These are phyloP conservation scores for Microcebus griseorufus DNA, from an alignment of 2,113 vertebrate genomes.

Conservation along the genomic window DNA sequence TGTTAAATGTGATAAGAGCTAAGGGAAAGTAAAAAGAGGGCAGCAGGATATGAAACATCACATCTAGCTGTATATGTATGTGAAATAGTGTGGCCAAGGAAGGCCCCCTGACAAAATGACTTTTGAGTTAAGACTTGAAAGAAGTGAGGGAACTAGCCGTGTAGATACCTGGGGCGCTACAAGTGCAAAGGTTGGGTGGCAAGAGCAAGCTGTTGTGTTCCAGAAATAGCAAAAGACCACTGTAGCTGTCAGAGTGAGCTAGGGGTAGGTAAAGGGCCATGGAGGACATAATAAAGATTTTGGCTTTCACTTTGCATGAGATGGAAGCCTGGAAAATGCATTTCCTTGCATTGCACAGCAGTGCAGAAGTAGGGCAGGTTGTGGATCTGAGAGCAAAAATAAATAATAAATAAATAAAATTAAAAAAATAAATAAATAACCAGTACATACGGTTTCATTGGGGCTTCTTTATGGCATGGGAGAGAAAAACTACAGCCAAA, in stretches of 20 bases:
- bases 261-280: not conserved
- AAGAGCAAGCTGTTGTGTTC: not conserved
- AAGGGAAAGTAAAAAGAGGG: not conserved
- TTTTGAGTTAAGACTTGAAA: not conserved
- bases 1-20: not conserved
- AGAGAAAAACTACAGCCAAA: not conserved
- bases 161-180: not conserved
- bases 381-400: not conserved
- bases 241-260: not conserved
- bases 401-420: not conserved
- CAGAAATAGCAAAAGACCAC: not conserved
- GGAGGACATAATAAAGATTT: not conserved
- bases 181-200: not conserved
- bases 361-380: not conserved
- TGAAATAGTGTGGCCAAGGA: not conserved
- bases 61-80: no score
- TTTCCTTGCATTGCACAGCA: not conserved
- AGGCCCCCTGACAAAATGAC: not conserved
- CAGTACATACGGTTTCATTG: not conserved
- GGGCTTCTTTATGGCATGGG: not conserved
- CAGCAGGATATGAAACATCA: not conserved
- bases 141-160: not conserved
- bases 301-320: not conserved
- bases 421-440: not conserved
- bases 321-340: not conserved